Evolutionary conservation across 2,888 invertebrate genomes (phyloP).

Genomic region (Watsonalla cultraria): DNA sequence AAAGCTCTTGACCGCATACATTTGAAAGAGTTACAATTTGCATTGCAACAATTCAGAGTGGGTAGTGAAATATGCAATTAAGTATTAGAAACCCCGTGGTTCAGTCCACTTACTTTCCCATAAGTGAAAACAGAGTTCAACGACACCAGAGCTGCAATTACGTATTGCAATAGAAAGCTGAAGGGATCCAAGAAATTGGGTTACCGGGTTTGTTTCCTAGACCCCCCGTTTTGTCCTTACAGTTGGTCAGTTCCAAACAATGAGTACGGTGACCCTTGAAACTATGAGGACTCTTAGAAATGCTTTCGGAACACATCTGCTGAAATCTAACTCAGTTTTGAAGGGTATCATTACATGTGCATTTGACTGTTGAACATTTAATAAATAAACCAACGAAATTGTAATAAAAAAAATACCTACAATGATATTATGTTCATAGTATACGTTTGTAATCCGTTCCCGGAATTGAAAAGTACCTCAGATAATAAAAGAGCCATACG

Average conservation of each 20-base stretch:
- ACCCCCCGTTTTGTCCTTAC: conserved; percentile 58
- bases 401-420: too few species aligned
- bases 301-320: conserved; percentile 51
- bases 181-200: conserved; percentile 67
- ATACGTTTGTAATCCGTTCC: too few species aligned
- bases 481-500: too few species aligned
- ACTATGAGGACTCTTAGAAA: conserved; percentile 45
- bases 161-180: conserved; percentile 40
- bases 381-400: conserved; percentile 9
- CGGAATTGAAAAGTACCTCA: too few species aligned
- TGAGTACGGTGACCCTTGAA: conserved; percentile 51
- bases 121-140: conserved; percentile 66
- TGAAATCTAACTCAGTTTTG: conserved; percentile 31
- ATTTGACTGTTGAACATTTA: conserved; percentile 16
- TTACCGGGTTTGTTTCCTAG: conserved; percentile 60
- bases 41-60: conserved; percentile 46
- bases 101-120: conserved; percentile 61
- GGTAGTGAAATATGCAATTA: conserved; percentile 34
- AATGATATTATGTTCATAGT: too few species aligned
- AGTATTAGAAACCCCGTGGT: conserved; percentile 53
- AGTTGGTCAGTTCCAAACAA: conserved; percentile 76
- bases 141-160: conserved; percentile 72
- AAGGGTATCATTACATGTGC: background rate
- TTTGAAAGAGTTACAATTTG: conserved; percentile 24
- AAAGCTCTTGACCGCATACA: conserved; percentile 40